Evolutionary conservation across 2,797 vertebrate species (phyloP).

Genomic region (Coreius guichenoti): DNA sequence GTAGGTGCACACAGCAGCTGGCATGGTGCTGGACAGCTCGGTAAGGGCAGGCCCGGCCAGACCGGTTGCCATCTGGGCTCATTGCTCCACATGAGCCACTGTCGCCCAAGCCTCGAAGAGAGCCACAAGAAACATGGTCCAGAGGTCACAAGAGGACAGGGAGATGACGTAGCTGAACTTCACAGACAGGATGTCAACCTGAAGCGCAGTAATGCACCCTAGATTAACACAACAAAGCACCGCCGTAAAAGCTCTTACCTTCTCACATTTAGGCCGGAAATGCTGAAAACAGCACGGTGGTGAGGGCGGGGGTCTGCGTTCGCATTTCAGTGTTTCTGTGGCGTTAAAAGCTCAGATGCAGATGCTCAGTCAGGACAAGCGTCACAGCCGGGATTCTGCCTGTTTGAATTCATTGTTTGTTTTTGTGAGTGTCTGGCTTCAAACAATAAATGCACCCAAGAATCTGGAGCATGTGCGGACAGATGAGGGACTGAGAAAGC

Average conservation of each 20-base stretch:
- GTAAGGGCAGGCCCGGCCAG: conserved; percentile 54
- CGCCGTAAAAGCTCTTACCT: conserved; percentile 20
- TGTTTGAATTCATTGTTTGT: conserved; percentile 75
- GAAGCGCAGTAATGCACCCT: conserved; percentile 6
- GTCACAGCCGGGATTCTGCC: conserved; percentile 52
- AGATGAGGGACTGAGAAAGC: conserved; percentile 20
- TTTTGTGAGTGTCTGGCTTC: conserved; percentile 61
- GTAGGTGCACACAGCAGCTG: conserved; percentile 69
- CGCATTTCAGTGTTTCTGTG: conserved; percentile 10
- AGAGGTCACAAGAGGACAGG: conserved; percentile 24
- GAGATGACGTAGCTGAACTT: conserved; percentile 18
- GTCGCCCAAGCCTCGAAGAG: conserved; percentile 5
- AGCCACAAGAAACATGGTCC: background rate
- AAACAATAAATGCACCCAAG: conserved; percentile 52
- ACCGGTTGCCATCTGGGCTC: conserved; percentile 68
- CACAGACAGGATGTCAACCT: background rate
- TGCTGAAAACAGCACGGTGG: conserved; percentile 8
- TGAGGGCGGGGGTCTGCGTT: conserved; percentile 18
- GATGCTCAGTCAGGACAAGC: conserved; percentile 51
- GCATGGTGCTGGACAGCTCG: conserved; percentile 55
- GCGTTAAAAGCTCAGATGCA: conserved; percentile 52
- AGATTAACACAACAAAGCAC: conserved; percentile 36
- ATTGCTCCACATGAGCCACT: conserved; percentile 25
- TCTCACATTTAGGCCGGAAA: conserved; percentile 6
- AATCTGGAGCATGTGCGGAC: conserved; percentile 43